Percentiles rank a stretch among this genome's conserved stretches.
These are phyloP conservation scores for Anguilla marmorata DNA, from an alignment of 2,797 vertebrate genomes.

Conservation along the genomic window DNA sequence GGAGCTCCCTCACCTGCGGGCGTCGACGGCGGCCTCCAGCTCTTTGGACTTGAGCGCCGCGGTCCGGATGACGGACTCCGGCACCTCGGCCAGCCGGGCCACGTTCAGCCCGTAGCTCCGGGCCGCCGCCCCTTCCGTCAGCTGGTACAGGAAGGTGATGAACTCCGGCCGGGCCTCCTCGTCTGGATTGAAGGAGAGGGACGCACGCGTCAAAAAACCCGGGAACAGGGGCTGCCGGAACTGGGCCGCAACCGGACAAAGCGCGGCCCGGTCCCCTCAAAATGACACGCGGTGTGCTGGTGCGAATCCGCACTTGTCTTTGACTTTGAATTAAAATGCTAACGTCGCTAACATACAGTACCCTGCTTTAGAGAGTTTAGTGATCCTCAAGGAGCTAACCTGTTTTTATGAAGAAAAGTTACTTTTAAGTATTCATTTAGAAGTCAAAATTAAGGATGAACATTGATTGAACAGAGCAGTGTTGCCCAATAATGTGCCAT, in stretches of 20 bases:
- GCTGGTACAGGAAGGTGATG: conserved; percentile 95
- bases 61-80: conserved; percentile 79
- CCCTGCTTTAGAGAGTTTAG: not conserved
- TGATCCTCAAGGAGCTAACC: not conserved
- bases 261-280: not conserved
- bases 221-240: not conserved
- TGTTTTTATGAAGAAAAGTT: no score
- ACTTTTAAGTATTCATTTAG: no score
- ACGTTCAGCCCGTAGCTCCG: conserved; percentile 96
- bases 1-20: conserved; percentile 75
- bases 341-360: not conserved
- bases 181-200: conserved; percentile 55
- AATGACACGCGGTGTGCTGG: not conserved
- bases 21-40: conserved; percentile 79
- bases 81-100: conserved; percentile 87
- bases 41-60: conserved; percentile 88
- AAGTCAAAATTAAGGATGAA: no score
- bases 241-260: not conserved
- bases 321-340: not conserved
- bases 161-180: conserved; percentile 79
- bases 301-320: not conserved
- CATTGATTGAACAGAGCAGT: no score
- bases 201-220: not conserved
- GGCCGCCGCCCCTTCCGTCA: conserved; percentile 85
- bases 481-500: no score